These are phyloP conservation scores for Nasonovia ribisnigri DNA, from an alignment of 2,888 invertebrate genomes.

Conservation along the genomic window DNA sequence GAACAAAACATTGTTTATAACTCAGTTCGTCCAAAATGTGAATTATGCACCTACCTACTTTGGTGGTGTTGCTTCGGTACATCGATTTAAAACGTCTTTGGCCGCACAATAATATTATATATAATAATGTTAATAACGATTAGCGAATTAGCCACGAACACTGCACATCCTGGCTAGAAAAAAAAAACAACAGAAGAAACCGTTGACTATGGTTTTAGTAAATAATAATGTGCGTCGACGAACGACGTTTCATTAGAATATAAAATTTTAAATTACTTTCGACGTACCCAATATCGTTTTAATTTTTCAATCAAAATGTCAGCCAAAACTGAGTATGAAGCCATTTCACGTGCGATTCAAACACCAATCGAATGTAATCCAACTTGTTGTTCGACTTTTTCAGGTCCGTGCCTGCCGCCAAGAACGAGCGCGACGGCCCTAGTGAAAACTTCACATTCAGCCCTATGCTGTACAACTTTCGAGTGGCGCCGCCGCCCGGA, in stretches of 20 bases:
- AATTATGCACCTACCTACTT: too few species aligned
- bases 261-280: neutral
- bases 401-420: neutral
- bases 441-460: neutral
- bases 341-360: neutral
- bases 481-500: neutral
- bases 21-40: too few species aligned
- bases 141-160: neutral
- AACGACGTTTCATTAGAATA: neutral
- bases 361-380: neutral
- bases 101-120: too few species aligned
- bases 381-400: neutral
- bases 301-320: neutral
- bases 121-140: too few species aligned
- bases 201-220: neutral
- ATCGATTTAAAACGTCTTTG: too few species aligned
- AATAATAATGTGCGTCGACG: neutral
- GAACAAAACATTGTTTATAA: too few species aligned
- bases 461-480: conserved; percentile 35
- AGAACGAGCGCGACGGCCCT: neutral
- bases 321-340: neutral
- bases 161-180: neutral
- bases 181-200: neutral
- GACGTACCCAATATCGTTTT: neutral
- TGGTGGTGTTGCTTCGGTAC: too few species aligned